These are phyloP conservation scores for Drosophila koepferae DNA, from an alignment of 2,888 invertebrate genomes.

Conservation along the genomic window DNA sequence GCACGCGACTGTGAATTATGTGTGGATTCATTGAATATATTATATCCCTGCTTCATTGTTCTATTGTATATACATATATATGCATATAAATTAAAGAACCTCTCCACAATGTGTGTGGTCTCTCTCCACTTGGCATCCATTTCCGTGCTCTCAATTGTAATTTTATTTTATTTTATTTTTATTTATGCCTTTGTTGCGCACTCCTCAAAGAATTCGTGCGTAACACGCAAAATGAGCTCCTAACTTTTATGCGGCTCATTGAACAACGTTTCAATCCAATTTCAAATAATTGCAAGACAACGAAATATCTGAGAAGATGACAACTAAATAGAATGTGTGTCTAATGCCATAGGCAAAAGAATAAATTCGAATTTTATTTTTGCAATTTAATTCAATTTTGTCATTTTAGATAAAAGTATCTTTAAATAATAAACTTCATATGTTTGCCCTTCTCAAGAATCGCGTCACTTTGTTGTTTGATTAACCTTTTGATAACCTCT, in stretches of 20 bases:
- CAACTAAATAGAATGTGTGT: slow-evolving; percentile 7
- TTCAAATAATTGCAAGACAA: slow-evolving; percentile 64
- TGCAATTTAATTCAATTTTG: background rate
- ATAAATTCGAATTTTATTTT: background rate
- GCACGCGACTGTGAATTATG: slow-evolving; percentile 89
- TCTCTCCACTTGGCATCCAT: background rate
- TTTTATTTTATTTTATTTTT: slow-evolving; percentile 44
- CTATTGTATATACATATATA: background rate
- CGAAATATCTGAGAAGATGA: slow-evolving; percentile 13
- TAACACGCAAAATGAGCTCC: slow-evolving; percentile 38
- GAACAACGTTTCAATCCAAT: slow-evolving; percentile 68
- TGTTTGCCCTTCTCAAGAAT: background rate
- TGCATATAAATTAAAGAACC: slow-evolving; percentile 32
- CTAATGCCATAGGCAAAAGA: background rate
- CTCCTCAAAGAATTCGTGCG: slow-evolving; percentile 49
- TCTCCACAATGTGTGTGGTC: background rate
- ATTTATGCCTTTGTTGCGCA: slow-evolving; percentile 45
- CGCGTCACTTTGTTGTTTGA: background rate
- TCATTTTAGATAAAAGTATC: background rate
- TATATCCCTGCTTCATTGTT: slow-evolving; percentile 13
- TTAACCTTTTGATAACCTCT: slow-evolving; percentile 4
- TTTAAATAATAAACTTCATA: background rate
- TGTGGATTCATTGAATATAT: slow-evolving; percentile 14
- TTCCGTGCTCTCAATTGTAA: slow-evolving; percentile 37
- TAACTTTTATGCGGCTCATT: slow-evolving; percentile 60